Percentiles rank a stretch among this genome's conserved stretches.
Conservation (phyloP, 1,140 invertebrate genomes). For the Zophobas atratus region DNA sequence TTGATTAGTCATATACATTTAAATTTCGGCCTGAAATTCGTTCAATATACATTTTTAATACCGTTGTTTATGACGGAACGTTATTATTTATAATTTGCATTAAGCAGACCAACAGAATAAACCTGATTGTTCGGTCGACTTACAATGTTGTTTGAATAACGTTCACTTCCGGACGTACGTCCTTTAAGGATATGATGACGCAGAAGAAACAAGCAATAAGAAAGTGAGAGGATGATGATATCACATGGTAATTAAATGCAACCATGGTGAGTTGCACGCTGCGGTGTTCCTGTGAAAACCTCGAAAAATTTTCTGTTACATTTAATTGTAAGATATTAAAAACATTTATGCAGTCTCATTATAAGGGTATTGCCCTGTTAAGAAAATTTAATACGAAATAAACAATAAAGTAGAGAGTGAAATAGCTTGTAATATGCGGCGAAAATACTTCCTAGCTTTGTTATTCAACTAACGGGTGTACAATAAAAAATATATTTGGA, state of each 20-base stretch:
- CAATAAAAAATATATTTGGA: too few relatives aligned
- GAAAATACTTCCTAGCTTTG: not conserved
- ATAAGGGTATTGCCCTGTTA: not conserved
- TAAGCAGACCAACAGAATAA: not conserved
- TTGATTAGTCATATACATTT: too few relatives aligned
- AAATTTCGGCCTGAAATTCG: slow-evolving; percentile 11
- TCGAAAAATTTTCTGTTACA: slow-evolving; percentile 1
- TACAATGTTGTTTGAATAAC: slow-evolving; percentile 29
- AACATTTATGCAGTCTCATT: too few relatives aligned
- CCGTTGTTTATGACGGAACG: slow-evolving; percentile 15
- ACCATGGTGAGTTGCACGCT: too few relatives aligned
- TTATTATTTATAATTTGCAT: slow-evolving; percentile 32
- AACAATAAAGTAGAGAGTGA: not conserved
- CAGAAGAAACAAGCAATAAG: slow-evolving; percentile 25
- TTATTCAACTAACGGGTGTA: not conserved
- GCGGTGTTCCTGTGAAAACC: not conserved
- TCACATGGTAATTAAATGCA: slow-evolving; percentile 23
- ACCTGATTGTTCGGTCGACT: slow-evolving; percentile 4
- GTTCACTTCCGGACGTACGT: slow-evolving; percentile 31
- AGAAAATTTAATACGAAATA: not conserved
- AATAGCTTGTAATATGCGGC: not conserved
- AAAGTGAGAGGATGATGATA: slow-evolving; percentile 47
- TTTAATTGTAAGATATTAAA: too few relatives aligned
- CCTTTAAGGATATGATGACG: slow-evolving; percentile 44
- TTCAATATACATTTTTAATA: not conserved